Percentiles rank a stretch among this genome's conserved stretches.
Conservation (phyloP, 1,140 invertebrate genomes). For the Apis laboriosa region DNA sequence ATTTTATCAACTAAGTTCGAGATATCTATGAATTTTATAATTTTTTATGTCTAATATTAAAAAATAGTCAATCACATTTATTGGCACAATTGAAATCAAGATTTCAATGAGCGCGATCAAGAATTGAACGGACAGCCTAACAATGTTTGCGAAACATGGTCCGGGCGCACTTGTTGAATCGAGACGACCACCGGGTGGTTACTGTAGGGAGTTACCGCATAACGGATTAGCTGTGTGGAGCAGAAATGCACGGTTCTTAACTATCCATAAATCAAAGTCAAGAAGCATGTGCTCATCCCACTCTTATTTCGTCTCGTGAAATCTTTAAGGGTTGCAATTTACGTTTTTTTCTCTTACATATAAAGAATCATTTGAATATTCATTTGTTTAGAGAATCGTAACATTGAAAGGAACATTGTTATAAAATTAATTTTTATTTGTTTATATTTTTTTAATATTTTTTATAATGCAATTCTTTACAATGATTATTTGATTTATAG, state of each 20-base stretch:
- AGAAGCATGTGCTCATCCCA: slow-evolving; percentile 55
- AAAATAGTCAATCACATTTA: neutral
- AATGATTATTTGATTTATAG: neutral
- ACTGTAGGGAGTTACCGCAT: slow-evolving; percentile 64
- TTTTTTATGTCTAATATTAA: neutral
- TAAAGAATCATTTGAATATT: slow-evolving; percentile 6
- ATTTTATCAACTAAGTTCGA: neutral
- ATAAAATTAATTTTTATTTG: neutral
- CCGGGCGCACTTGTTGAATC: slow-evolving; percentile 79
- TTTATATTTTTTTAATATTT: neutral
- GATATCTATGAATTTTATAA: too few relatives aligned
- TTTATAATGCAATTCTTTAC: neutral
- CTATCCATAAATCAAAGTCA: slow-evolving; percentile 78
- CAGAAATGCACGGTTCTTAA: slow-evolving; percentile 73
- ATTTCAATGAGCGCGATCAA: slow-evolving; percentile 15
- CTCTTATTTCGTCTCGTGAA: slow-evolving; percentile 27
- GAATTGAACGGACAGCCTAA: slow-evolving; percentile 45
- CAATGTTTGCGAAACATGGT: slow-evolving; percentile 64
- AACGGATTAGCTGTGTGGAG: slow-evolving; percentile 72
- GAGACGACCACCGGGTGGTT: slow-evolving; percentile 58
- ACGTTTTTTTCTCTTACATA: neutral
- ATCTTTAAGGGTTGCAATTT: slow-evolving; percentile 38
- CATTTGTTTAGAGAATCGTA: neutral
- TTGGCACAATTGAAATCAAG: neutral
- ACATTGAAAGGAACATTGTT: neutral